Percentiles rank a stretch among this genome's conserved stretches.
phyloP scores from a whole-genome alignment of 23 tunicate species.

The Diplosoma virens region DNA sequence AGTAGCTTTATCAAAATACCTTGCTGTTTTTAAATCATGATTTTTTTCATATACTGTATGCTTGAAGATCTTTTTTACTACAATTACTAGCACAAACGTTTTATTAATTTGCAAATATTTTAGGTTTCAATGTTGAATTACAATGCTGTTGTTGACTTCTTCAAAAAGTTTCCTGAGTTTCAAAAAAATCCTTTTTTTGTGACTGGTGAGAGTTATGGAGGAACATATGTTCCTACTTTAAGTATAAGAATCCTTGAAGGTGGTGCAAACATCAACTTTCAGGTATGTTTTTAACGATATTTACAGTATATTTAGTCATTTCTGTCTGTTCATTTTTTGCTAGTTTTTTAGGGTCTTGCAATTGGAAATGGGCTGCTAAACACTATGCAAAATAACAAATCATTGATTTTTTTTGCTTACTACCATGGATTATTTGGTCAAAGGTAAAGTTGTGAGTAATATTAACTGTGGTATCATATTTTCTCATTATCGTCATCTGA shows the following conservation, averaged over 20 bases:
- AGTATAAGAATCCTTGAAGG: slow-evolving; percentile 49
- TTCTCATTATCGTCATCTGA: no score
- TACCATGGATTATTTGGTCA: slow-evolving; percentile 90
- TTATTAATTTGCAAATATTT: background rate
- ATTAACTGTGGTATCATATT: no score
- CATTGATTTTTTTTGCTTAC: slow-evolving; percentile 83
- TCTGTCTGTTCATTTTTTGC: background rate
- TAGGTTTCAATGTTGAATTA: slow-evolving; percentile 76
- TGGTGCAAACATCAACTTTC: slow-evolving; percentile 47
- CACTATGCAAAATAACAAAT: slow-evolving; percentile 43
- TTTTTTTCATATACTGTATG: no score
- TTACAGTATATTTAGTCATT: background rate
- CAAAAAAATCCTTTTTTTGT: slow-evolving; percentile 46
- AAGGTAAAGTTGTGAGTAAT: no score
- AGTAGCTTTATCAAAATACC: no score
- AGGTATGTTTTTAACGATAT: slow-evolving; percentile 29
- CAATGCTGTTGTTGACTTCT: slow-evolving; percentile 64
- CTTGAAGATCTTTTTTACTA: no score
- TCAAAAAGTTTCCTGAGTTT: slow-evolving; percentile 82
- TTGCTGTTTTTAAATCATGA: no score
- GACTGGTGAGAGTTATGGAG: slow-evolving; percentile 86
- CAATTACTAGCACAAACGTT: no score
- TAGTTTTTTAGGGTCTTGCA: slow-evolving; percentile 82
- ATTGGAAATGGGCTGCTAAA: slow-evolving; percentile 91
- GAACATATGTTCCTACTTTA: slow-evolving; percentile 72